Evolutionary conservation across 2,113 vertebrate species (phyloP).

Genomic region (Pampusana beccarii): DNA sequence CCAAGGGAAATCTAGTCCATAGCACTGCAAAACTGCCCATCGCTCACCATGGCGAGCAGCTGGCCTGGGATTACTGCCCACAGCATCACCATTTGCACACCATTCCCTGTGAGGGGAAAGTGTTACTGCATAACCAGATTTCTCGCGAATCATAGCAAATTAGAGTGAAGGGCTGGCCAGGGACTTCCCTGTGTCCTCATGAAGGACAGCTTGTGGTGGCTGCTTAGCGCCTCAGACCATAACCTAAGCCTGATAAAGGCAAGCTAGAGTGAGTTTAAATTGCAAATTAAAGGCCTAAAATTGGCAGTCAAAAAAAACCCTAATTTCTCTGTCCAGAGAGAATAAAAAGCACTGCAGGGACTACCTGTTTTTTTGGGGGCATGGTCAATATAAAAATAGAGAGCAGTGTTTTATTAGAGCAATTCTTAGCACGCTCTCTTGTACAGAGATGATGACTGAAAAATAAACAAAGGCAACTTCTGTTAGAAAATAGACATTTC

Average conservation of each 20-base stretch:
- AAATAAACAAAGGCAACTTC: neutral
- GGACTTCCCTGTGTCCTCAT: neutral
- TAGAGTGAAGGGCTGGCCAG: neutral
- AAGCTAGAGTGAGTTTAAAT: neutral
- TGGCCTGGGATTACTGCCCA: neutral
- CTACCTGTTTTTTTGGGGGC: neutral
- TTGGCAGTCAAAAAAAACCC: neutral
- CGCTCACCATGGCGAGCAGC: rapidly evolving
- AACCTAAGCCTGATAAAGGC: neutral
- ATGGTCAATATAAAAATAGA: neutral
- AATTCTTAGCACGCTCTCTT: neutral
- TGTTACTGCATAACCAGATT: neutral
- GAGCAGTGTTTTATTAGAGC: neutral
- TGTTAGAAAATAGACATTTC: neutral
- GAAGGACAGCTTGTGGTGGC: neutral
- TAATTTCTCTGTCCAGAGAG: neutral
- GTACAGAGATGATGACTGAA: neutral
- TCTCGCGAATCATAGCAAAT: neutral
- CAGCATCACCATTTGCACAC: rapidly evolving
- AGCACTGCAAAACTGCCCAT: neutral
- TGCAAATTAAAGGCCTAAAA: neutral
- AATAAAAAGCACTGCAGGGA: neutral
- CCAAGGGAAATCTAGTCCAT: rapidly evolving
- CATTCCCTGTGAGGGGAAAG: neutral
- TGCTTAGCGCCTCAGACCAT: neutral